A percentile compares a stretch with the other conserved stretches of the same genome.
Evolutionary conservation across 2,797 vertebrate genomes (phyloP).

Genomic region (Salarias fasciatus): DNA sequence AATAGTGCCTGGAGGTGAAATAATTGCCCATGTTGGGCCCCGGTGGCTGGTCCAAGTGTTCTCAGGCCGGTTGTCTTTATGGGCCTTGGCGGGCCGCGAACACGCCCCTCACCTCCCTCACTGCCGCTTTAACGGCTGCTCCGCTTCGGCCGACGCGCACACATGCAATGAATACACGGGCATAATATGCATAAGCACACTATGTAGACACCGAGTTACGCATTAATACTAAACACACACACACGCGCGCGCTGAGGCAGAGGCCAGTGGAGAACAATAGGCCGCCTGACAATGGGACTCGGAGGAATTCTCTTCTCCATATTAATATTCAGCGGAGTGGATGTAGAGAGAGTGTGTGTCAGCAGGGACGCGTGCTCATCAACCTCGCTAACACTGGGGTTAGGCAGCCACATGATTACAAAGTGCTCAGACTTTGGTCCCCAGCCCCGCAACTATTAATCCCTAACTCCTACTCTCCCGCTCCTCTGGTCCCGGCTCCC

Average conservation of each 20-base stretch:
- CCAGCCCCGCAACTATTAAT: conserved; percentile 66
- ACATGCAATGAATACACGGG: conserved; percentile 53
- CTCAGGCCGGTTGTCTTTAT: conserved; percentile 74
- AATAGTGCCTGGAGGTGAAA: conserved; percentile 73
- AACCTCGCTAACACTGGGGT: conserved; percentile 74
- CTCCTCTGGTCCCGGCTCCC: conserved; percentile 52
- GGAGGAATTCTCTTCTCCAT: conserved; percentile 72
- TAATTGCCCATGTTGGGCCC: conserved; percentile 72
- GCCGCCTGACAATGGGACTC: conserved; percentile 74
- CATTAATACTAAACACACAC: conserved; percentile 64
- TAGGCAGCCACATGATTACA: conserved; percentile 78
- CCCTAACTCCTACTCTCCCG: conserved; percentile 63
- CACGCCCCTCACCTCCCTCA: conserved; percentile 63
- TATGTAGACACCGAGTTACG: conserved; percentile 52
- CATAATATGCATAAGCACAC: conserved; percentile 75
- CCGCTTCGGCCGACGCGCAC: conserved; percentile 50
- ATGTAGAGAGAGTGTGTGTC: conserved; percentile 70
- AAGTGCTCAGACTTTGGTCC: conserved; percentile 75
- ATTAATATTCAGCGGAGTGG: conserved; percentile 79
- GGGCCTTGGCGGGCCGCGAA: conserved; percentile 53
- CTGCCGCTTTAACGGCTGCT: conserved; percentile 68
- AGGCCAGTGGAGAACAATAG: conserved; percentile 79
- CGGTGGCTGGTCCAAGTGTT: conserved; percentile 66
- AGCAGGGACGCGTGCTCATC: conserved; percentile 77
- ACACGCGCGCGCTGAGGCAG: conserved; percentile 26